Percentiles rank a stretch among this genome's conserved stretches.
These are phyloP conservation scores for Novumbra hubbsi DNA, from an alignment of 2,797 vertebrate genomes.

Conservation along the genomic window DNA sequence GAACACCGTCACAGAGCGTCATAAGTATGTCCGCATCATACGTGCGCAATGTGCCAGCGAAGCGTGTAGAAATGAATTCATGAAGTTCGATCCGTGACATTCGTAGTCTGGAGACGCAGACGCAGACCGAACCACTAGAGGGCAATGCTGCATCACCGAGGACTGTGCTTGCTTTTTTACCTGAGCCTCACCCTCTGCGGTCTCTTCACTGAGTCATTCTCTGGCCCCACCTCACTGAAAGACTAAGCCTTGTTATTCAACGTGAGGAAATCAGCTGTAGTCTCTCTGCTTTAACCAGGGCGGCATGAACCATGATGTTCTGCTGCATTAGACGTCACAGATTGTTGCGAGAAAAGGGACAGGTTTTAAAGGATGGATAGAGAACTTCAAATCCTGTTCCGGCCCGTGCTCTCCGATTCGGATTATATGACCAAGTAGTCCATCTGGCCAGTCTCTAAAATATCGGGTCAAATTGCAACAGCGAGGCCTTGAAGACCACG, in stretches of 20 bases:
- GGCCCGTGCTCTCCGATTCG: conserved; percentile 2
- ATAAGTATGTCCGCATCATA: background rate
- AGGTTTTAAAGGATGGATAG: conserved; percentile 24
- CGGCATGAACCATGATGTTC: background rate
- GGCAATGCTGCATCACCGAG: conserved; percentile 57
- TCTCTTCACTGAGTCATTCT: background rate
- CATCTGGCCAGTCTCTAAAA: conserved; percentile 16
- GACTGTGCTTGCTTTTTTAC: conserved; percentile 14
- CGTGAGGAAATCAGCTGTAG: conserved; percentile 11
- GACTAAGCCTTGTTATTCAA: conserved; percentile 20
- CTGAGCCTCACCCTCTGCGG: background rate
- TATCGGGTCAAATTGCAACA: conserved; percentile 32
- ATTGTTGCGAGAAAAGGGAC: background rate
- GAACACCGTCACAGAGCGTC: background rate
- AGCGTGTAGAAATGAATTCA: background rate
- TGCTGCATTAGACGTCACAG: background rate
- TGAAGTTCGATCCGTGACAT: background rate
- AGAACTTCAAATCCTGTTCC: conserved; percentile 9
- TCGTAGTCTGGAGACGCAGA: background rate
- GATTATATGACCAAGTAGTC: conserved; percentile 13
- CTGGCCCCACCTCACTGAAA: background rate
- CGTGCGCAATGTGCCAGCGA: background rate
- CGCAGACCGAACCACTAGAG: conserved; percentile 57
- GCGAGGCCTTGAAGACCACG: conserved; percentile 47
- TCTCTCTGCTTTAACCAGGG: background rate